Percentiles rank a stretch among this genome's conserved stretches.
Conservation (phyloP, 53 echinoderm and acorn worm species). For the Paracentrotus lividus region DNA sequence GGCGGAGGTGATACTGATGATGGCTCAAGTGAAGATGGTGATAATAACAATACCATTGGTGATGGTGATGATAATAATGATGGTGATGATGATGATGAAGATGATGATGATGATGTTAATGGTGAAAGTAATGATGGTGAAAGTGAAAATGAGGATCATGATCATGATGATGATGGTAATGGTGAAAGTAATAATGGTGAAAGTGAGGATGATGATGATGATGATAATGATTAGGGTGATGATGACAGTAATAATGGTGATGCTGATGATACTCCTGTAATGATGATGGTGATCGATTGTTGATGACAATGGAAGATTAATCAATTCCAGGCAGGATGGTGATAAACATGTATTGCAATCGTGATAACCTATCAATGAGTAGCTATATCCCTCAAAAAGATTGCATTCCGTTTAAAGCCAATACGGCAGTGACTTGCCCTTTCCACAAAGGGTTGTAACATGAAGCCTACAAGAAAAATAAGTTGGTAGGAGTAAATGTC, state of each 20-base stretch:
- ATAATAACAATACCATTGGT: background rate
- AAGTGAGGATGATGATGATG: background rate
- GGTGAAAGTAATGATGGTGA: background rate
- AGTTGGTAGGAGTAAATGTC: slow-evolving; percentile 48
- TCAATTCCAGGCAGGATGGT: background rate
- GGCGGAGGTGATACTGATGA: background rate
- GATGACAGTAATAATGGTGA: no score
- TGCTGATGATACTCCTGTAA: background rate
- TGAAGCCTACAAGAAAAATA: background rate
- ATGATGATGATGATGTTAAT: background rate
- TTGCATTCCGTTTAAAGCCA: background rate
- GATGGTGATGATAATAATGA: background rate
- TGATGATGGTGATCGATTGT: background rate
- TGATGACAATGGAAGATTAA: background rate
- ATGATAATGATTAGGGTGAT: background rate
- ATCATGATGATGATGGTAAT: background rate
- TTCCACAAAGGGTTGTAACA: background rate
- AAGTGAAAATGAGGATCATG: no score
- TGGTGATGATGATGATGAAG: background rate
- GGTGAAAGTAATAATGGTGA: background rate
- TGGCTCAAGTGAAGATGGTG: background rate
- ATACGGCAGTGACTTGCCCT: background rate
- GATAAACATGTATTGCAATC: background rate
- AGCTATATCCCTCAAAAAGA: no score
- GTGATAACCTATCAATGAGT: background rate